A percentile compares a stretch with the other conserved stretches of the same genome.
These are phyloP conservation scores for Nasonia giraulti DNA, from an alignment of 1,140 invertebrate species.

Conservation along the genomic window DNA sequence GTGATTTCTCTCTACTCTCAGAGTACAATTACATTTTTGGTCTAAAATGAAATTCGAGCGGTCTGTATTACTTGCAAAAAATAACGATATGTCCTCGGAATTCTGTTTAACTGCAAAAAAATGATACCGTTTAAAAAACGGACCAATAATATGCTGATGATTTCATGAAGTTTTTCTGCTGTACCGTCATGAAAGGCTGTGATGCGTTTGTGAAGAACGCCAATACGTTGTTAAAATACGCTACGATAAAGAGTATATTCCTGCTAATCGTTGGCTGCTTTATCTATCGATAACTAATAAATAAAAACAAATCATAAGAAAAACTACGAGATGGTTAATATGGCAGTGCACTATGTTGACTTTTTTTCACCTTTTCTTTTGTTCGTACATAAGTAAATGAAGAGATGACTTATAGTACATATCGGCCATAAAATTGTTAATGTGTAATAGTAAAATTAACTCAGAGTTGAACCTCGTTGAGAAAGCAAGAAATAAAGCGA, in stretches of 20 bases:
- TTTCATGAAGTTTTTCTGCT: not conserved
- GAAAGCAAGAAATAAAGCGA: not conserved
- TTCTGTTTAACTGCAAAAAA: not conserved
- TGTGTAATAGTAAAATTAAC: not conserved
- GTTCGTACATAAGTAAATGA: constrained; percentile 23
- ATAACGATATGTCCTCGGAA: no score
- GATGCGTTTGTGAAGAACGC: constrained; percentile 31
- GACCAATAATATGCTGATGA: not conserved
- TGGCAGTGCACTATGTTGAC: not conserved
- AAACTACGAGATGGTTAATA: not conserved
- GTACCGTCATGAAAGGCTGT: constrained; percentile 40
- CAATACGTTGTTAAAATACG: constrained; percentile 28
- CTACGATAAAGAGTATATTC: constrained; percentile 12
- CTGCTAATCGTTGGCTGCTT: not conserved
- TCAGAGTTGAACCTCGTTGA: not conserved
- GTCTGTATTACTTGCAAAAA: not conserved
- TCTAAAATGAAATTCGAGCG: not conserved
- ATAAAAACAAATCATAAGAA: not conserved
- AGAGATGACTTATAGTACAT: constrained; percentile 27
- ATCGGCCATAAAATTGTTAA: constrained; percentile 22
- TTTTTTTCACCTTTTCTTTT: not conserved
- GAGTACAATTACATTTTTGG: not conserved
- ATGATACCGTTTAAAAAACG: not conserved
- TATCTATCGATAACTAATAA: not conserved
- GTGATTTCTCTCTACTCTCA: not conserved